phyloP scores from a whole-genome alignment of 2,888 invertebrate species.

The Drosophila parthenogenetica region DNA sequence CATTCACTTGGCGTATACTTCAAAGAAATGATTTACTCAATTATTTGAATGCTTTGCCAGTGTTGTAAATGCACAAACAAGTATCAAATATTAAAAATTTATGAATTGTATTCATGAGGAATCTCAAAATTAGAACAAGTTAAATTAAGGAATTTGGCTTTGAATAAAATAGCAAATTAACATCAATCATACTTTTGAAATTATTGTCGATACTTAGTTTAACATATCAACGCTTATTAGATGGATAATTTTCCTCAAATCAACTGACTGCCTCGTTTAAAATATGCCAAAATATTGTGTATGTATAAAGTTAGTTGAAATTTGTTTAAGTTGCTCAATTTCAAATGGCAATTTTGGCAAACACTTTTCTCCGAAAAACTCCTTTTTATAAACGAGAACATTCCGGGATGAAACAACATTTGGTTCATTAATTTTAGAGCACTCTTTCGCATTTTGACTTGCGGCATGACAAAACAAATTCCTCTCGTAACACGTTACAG shows the following conservation, averaged over 20 bases:
- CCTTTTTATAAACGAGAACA: slow-evolving; percentile 56
- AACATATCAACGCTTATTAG: background rate
- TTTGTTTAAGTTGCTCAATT: slow-evolving; percentile 7
- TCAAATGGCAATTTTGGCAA: slow-evolving; percentile 23
- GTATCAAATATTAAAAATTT: slow-evolving; percentile 1
- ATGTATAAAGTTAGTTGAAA: slow-evolving; percentile 12
- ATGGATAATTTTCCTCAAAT: background rate
- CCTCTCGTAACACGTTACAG: background rate
- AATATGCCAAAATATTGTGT: background rate
- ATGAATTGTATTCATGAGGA: background rate
- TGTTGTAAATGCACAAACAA: slow-evolving; percentile 2
- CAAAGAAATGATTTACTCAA: slow-evolving; percentile 35
- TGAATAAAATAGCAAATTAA: background rate
- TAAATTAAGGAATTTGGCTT: background rate
- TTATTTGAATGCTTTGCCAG: slow-evolving; percentile 13
- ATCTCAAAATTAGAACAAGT: background rate
- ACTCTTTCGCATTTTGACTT: slow-evolving; percentile 47
- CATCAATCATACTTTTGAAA: background rate
- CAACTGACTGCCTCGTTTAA: background rate
- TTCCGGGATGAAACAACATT: slow-evolving; percentile 60
- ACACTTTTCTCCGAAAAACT: slow-evolving; percentile 43
- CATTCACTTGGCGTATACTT: slow-evolving; percentile 4
- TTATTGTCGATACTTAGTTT: background rate
- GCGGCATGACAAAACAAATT: slow-evolving; percentile 36
- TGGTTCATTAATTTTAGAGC: slow-evolving; percentile 74